Base-by-base conservation (phyloP, 2,797 vertebrate genomes). In the Ptychadena robeensis region DNA sequence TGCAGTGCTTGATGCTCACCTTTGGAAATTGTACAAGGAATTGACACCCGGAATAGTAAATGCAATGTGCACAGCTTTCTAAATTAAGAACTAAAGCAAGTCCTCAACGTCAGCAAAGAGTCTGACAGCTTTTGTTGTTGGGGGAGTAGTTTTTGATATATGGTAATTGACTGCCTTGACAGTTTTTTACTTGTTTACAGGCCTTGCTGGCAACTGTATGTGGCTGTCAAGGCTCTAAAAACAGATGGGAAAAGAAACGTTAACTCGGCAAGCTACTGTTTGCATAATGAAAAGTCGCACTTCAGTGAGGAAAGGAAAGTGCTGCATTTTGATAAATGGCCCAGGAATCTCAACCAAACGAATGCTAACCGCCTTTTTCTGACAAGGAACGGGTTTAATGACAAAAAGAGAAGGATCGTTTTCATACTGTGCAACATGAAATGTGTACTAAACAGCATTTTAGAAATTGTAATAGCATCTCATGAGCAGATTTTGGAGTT, bases 181-280 rank as follows among this genome's bases (percentile, higher is more conserved):
- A 74, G 84, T 73, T 35, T 79, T 80, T 71, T 38, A 72, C 76
- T 80, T 73, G 57, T 83, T 81, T 83, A 74, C 72, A 66, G 85
- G 81, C 77, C 73, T 80, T 22, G 25, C 63, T 57, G 81, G 69
- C 67, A 85, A 85, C 78, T 69, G 66, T 27, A 71, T 74, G 78
- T 80, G 83, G 78, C 78, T 85, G 83, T 85, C 83, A 85, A 80
- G 38, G 65, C 31, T 85, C 74, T 75, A 71, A 76, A 80, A 85
- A 85, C 83, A 70, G 53, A 85, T 75, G 71, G 66, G 71, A 40
- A 73, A 84, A 80, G 48, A 74, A 71, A 79, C 18, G 30, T 70
- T 75, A 84, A 80, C 77, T 85, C 32, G 69, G 82, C 77, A 53
- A 75, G 77, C 65, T 75, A 66, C 59, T 53, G 38, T 48, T 37